Conservation (phyloP, 2,888 invertebrate genomes). For the Pyrocoelia pectoralis region DNA sequence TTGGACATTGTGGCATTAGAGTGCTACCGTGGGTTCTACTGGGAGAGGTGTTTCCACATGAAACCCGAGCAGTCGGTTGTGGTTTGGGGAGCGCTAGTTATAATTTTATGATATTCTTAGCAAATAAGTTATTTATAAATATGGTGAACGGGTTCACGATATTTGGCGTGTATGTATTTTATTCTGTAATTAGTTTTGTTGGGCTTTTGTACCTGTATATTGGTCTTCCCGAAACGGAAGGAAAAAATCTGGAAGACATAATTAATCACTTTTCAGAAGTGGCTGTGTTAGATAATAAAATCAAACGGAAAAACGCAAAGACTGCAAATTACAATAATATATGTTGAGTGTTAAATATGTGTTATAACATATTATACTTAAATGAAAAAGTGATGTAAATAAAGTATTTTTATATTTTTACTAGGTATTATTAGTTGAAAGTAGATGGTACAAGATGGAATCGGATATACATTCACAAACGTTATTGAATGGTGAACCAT, state of each 20-base stretch:
- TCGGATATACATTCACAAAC: too few relatives aligned
- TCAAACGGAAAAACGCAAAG: constrained; percentile 40
- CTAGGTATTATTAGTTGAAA: too few relatives aligned
- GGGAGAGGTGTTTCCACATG: constrained; percentile 77
- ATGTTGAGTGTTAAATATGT: neutral
- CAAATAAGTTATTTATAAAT: constrained; percentile 66
- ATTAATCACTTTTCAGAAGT: constrained; percentile 73
- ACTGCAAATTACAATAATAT: neutral
- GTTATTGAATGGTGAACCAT: too few relatives aligned
- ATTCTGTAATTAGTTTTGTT: constrained; percentile 68
- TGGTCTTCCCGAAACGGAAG: constrained; percentile 83
- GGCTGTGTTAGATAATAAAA: constrained; percentile 61
- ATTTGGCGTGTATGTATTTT: constrained; percentile 77
- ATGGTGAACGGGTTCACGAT: constrained; percentile 69
- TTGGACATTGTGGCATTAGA: constrained; percentile 74
- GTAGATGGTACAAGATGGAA: too few relatives aligned
- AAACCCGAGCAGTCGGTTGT: constrained; percentile 74
- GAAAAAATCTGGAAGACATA: constrained; percentile 75
- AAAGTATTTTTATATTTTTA: too few relatives aligned
- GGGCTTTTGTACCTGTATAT: constrained; percentile 72
- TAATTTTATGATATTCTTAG: constrained; percentile 77
- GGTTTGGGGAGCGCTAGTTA: constrained; percentile 77
- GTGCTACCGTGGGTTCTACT: constrained; percentile 81
- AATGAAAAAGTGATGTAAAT: too few relatives aligned
- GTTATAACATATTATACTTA: too few relatives aligned